Evolutionary conservation across 2,888 invertebrate genomes (phyloP).

Genomic region (Nomada fabriciana): DNA sequence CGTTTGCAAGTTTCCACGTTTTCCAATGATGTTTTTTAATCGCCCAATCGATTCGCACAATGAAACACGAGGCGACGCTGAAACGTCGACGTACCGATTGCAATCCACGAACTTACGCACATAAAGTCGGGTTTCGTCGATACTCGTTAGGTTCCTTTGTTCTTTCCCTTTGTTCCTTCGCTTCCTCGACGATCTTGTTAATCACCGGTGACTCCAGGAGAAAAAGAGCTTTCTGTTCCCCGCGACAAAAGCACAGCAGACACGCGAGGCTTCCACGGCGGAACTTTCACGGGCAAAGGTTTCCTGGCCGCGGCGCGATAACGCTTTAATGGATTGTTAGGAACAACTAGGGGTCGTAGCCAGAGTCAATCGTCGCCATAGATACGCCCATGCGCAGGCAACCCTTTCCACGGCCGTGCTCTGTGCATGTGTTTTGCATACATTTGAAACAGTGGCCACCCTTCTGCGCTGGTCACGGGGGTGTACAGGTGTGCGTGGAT

Average conservation of each 20-base stretch:
- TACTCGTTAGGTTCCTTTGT: neutral
- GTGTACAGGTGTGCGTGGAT: constrained; percentile 28
- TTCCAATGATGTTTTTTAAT: neutral
- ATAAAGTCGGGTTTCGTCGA: neutral
- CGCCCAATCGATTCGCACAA: too few species aligned
- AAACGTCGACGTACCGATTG: neutral
- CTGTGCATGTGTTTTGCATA: constrained; percentile 58
- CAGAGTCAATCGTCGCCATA: constrained; percentile 60
- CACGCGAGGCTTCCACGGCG: constrained; percentile 21
- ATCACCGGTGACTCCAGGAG: neutral
- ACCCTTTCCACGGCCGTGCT: constrained; percentile 2
- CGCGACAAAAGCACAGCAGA: constrained; percentile 2
- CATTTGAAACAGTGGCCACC: constrained; percentile 40
- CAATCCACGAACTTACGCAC: constrained; percentile 8
- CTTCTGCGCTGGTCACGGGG: neutral
- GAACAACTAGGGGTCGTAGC: constrained; percentile 67
- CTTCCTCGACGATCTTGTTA: neutral
- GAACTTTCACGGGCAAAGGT: constrained; percentile 34
- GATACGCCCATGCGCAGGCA: constrained; percentile 64
- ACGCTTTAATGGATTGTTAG: constrained; percentile 62
- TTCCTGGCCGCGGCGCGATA: constrained; percentile 52
- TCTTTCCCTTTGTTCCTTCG: neutral
- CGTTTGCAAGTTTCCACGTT: neutral
- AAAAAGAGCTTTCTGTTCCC: neutral
- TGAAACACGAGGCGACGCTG: neutral